Conservation (phyloP, 2,797 vertebrate species). For the Sarcoramphus papa region DNA sequence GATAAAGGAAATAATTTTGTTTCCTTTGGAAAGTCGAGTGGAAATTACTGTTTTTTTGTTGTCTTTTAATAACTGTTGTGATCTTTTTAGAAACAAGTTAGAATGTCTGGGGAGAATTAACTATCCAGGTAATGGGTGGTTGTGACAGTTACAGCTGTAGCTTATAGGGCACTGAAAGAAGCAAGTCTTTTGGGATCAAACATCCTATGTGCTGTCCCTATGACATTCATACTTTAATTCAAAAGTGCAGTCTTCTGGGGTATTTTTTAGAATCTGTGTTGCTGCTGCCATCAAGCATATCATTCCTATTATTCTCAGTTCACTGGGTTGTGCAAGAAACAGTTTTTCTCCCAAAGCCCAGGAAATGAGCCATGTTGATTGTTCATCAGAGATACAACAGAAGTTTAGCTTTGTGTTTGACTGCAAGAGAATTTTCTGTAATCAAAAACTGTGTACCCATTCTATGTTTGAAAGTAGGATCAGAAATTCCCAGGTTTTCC, state of each 20-base stretch:
- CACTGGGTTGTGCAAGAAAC: conserved; percentile 47
- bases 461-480: conserved; percentile 3
- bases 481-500: conserved; percentile 71
- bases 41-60: neutral
- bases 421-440: conserved; percentile 23
- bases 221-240: conserved; percentile 56
- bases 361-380: conserved; percentile 57
- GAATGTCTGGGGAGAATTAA: conserved; percentile 11
- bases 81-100: conserved; percentile 12
- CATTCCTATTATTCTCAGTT: conserved; percentile 69
- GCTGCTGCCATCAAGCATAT: conserved; percentile 61
- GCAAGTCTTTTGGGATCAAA: conserved; percentile 47
- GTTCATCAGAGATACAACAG: conserved; percentile 37
- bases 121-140: neutral
- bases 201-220: conserved; percentile 27
- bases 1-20: neutral
- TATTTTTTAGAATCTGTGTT: conserved; percentile 18
- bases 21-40: neutral
- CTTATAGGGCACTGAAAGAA: conserved; percentile 12
- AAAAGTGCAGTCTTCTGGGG: conserved; percentile 31
- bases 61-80: neutral
- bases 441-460: neutral
- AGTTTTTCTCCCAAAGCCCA: conserved; percentile 36
- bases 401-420: conserved; percentile 36
- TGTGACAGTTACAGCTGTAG: conserved; percentile 51